Conservation (phyloP, 2,113 vertebrate genomes). For the Stegastes partitus region DNA sequence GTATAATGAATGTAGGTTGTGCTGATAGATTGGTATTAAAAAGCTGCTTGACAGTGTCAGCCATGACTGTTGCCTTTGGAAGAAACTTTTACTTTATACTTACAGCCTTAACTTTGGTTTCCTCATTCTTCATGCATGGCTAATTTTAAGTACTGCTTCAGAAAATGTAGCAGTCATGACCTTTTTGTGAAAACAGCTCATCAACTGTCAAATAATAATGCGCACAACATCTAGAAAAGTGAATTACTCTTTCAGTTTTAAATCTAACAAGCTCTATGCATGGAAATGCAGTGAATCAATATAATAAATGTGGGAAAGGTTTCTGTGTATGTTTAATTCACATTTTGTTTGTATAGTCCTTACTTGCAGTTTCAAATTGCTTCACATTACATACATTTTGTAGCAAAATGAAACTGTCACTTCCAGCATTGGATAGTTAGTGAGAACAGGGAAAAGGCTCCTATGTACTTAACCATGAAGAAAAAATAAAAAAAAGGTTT, state of each 20-base stretch:
- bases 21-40: neutral
- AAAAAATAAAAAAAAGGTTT: neutral
- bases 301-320: no score
- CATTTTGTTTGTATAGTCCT: neutral
- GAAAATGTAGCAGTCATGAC: no score
- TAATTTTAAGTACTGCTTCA: neutral
- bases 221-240: no score
- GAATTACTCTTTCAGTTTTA: no score
- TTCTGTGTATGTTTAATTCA: neutral
- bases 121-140: neutral
- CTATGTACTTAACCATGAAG: neutral
- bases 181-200: no score
- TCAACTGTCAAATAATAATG: no score
- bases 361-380: neutral
- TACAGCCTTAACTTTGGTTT: neutral
- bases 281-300: no score
- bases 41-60: conserved; percentile 9
- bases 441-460: neutral
- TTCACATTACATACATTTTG: neutral
- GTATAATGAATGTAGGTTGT: conserved; percentile 49
- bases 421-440: no score
- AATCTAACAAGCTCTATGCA: no score
- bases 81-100: conserved; percentile 3
- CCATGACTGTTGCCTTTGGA: neutral
- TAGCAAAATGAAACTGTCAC: neutral